These are phyloP conservation scores for Mugil cephalus DNA, from an alignment of 2,113 vertebrate species.

Conservation along the genomic window DNA sequence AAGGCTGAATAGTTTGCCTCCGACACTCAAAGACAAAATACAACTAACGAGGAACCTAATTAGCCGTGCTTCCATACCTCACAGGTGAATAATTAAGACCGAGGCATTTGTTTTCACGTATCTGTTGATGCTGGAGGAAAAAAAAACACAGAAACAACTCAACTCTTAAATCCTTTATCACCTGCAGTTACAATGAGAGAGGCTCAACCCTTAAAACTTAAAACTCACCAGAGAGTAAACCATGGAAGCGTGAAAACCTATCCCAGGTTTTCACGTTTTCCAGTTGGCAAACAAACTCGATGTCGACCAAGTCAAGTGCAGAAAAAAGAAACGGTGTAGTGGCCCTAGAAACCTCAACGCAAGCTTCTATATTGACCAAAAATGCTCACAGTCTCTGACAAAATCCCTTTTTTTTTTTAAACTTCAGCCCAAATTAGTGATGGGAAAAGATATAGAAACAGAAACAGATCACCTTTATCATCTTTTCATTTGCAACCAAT, in stretches of 20 bases:
- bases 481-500: too few species aligned
- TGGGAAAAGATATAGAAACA: too few species aligned
- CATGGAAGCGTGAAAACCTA: neutral
- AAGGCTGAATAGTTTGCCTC: slow-evolving; percentile 12
- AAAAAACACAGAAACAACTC: neutral
- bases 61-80: slow-evolving; percentile 24
- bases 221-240: neutral
- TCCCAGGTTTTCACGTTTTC: too few species aligned
- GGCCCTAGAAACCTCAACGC: too few species aligned
- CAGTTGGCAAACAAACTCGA: neutral
- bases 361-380: too few species aligned
- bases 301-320: neutral
- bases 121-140: slow-evolving; percentile 26
- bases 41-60: slow-evolving; percentile 42
- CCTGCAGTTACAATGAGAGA: slow-evolving; percentile 1
- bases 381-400: too few species aligned
- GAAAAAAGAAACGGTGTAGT: neutral
- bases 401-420: too few species aligned
- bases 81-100: slow-evolving; percentile 54
- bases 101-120: slow-evolving; percentile 24
- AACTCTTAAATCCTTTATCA: neutral
- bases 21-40: slow-evolving; percentile 9
- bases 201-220: slow-evolving; percentile 3
- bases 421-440: too few species aligned
- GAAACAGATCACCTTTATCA: too few species aligned